Evolutionary conservation across 2,113 vertebrate genomes (phyloP), one percentile per base, ranked within the genome.

Genomic region (Corythornis madagascariensis): DNA sequence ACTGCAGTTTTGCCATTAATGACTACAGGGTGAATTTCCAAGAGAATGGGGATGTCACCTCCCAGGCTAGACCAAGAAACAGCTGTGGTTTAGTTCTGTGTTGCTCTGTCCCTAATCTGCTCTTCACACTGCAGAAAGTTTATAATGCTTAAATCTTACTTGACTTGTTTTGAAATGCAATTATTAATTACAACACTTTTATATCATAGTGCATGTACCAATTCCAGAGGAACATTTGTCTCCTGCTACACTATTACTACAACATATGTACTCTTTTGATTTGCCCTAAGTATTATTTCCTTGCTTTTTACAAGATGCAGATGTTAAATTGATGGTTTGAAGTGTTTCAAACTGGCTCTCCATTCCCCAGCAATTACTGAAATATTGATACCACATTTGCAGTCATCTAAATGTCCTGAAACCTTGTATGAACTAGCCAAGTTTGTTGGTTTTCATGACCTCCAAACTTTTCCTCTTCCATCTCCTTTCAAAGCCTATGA

Each of bases 381-480:
- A 94, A 96, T 94, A 97, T 96, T 87, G 77, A 60, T 94, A 95
- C 52, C 73, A 94, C 75, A 95, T 96, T 97, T 94, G 71, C 52
- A 91, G 66, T 52, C 56, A 66, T 74, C 84, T 93, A 70, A 71
- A 72, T 12, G 24, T 83, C 64, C 91, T 60, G 28, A 95, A 96
- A 92, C 19, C 43, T 92, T 45, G 22, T 26, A 43, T 53, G 71
- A 96, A 74, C 48, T 90, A 66, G 91, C 89, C 93, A 96, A 94
- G 72, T 67, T 87, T 88, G 77, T 61, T 96, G 83, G 88, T 40
- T 95, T 91, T 91, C 85, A 63, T 72, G 95, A 88, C 60, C 63
- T 71, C 88, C 52, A 72, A 75, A 45, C 80, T 77, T 56, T 74
- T 86, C 57, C 21, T 50, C 83, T 56, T 64, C 26, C 26, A 45